Evolutionary conservation across 2,113 vertebrate genomes (phyloP).

Genomic region (Amia ocellicauda): DNA sequence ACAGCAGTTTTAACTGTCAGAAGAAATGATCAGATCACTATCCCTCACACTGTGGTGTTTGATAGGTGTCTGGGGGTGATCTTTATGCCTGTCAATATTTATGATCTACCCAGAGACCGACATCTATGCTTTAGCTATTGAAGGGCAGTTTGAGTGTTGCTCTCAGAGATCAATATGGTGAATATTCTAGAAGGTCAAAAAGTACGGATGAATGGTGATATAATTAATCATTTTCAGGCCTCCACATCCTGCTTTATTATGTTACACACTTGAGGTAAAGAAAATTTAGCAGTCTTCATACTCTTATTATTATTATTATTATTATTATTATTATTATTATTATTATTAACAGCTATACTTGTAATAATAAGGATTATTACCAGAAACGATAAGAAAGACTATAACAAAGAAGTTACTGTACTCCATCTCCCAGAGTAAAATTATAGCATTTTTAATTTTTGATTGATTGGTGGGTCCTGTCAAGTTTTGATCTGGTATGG

Average conservation of each 20-base stretch:
- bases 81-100: background rate
- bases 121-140: conserved; percentile 40
- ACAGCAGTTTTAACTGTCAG: background rate
- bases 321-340: no score
- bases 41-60: background rate
- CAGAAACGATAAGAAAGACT: no score
- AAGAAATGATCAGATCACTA: background rate
- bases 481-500: no score
- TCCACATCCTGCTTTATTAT: conserved; percentile 48
- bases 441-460: no score
- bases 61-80: background rate
- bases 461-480: no score
- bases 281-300: no score
- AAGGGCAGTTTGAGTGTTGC: conserved; percentile 50
- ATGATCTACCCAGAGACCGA: background rate
- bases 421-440: no score
- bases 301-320: no score
- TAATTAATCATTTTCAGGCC: conserved; percentile 68
- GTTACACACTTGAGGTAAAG: no score
- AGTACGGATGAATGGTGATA: conserved; percentile 51
- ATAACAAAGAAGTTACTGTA: no score
- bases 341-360: no score
- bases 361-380: no score
- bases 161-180: conserved; percentile 50
- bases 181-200: conserved; percentile 59